Percentiles rank a stretch among this genome's conserved stretches.
Conservation (phyloP, 2,113 vertebrate species). For the Seriola quinqueradiata region DNA sequence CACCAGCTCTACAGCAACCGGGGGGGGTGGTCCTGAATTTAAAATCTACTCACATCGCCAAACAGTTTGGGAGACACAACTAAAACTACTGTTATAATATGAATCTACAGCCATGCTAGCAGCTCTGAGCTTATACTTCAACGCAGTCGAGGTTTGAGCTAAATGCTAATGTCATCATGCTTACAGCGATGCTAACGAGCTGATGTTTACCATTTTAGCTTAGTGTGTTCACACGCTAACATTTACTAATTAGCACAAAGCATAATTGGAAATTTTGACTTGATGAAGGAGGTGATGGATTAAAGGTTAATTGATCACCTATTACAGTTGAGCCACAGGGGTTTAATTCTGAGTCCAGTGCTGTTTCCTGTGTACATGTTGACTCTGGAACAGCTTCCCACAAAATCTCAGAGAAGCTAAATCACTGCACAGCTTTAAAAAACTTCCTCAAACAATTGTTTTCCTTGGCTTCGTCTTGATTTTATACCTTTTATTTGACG, state of each 20-base stretch:
- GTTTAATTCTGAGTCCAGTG: too few species aligned
- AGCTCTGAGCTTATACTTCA: neutral
- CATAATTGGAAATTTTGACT: too few species aligned
- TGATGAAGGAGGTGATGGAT: too few species aligned
- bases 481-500: neutral
- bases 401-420: too few species aligned
- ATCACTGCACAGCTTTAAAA: too few species aligned
- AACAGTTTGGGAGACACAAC: neutral
- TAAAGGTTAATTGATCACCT: too few species aligned
- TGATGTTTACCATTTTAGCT: neutral
- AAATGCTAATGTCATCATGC: neutral
- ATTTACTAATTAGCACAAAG: too few species aligned
- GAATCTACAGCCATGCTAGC: neutral
- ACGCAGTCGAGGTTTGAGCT: neutral
- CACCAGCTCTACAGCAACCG: constrained; percentile 26
- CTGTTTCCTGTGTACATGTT: too few species aligned
- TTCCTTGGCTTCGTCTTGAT: neutral
- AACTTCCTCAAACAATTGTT: neutral
- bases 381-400: too few species aligned
- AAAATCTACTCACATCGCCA: neutral
- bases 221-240: too few species aligned
- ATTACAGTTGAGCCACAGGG: too few species aligned
- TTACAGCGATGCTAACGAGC: neutral
- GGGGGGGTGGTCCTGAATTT: neutral
- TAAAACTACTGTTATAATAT: neutral